These are phyloP conservation scores for Aplidium turbinatum DNA, from an alignment of 23 tunicate species.

Conservation along the genomic window DNA sequence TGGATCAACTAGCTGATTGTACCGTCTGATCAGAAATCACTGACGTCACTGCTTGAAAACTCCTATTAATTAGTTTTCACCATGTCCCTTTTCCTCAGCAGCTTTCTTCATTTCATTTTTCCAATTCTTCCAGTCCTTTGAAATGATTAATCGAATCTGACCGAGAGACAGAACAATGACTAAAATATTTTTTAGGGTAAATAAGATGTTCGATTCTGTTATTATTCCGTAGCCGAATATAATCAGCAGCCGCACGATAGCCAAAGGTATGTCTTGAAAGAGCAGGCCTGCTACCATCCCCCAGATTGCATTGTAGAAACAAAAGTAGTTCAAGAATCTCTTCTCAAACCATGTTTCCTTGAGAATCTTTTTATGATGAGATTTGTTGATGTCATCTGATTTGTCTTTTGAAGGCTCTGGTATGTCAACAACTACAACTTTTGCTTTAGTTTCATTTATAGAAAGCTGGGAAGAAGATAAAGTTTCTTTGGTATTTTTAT, in stretches of 20 bases:
- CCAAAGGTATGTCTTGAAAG: slow-evolving; percentile 67
- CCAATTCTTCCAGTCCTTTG: slow-evolving; percentile 35
- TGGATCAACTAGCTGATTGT: too few relatives aligned
- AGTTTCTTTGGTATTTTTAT: background rate
- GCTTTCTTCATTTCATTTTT: slow-evolving; percentile 38
- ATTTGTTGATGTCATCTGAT: background rate
- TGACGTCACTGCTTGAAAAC: too few relatives aligned
- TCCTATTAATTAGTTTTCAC: too few relatives aligned
- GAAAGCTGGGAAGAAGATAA: background rate
- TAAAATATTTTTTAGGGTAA: slow-evolving; percentile 44
- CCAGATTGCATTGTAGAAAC: slow-evolving; percentile 61
- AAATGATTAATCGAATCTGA: slow-evolving; percentile 43
- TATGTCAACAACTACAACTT: too few relatives aligned
- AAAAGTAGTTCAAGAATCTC: slow-evolving; percentile 32
- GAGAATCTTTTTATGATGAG: background rate
- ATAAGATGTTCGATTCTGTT: slow-evolving; percentile 43
- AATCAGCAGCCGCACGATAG: slow-evolving; percentile 35
- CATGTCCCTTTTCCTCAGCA: too few relatives aligned
- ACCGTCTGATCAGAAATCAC: too few relatives aligned
- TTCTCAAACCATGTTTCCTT: too few relatives aligned
- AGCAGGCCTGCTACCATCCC: slow-evolving; percentile 31
- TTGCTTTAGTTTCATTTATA: background rate
- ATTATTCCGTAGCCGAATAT: slow-evolving; percentile 32
- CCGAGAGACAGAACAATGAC: slow-evolving; percentile 29
- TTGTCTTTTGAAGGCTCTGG: background rate